A percentile compares a stretch with the other conserved stretches of the same genome.
Evolutionary conservation across 2,113 vertebrate species (phyloP).

Genomic region (Mus pahari): DNA sequence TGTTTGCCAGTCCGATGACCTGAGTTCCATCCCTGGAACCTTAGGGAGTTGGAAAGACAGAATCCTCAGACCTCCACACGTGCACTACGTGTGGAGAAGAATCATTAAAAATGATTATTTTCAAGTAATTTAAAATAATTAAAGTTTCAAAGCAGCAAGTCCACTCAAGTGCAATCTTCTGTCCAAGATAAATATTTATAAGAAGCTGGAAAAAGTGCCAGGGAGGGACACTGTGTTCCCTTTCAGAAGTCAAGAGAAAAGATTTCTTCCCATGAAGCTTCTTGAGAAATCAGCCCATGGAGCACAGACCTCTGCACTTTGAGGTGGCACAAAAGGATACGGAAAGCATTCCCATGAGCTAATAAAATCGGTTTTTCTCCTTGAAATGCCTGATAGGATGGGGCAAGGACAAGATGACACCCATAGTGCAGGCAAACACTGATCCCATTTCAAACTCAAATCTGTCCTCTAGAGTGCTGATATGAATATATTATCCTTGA

Average conservation of each 20-base stretch:
- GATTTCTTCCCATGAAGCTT: constrained; percentile 12
- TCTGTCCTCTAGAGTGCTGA: not conserved
- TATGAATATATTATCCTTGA: not conserved
- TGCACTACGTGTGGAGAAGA: not conserved
- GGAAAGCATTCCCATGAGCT: not conserved
- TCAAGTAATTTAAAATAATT: not conserved
- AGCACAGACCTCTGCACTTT: not conserved
- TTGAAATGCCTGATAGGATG: not conserved
- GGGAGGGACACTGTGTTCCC: constrained; percentile 54
- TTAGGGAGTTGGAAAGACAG: no score
- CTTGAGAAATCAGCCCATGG: not conserved
- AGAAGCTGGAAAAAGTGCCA: constrained; percentile 53
- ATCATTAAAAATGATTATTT: constrained; percentile 12
- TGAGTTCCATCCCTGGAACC: not conserved
- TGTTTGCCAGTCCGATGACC: not conserved
- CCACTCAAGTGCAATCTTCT: constrained; percentile 57
- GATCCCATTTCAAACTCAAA: not conserved
- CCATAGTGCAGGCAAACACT: not conserved
- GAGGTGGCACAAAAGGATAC: not conserved
- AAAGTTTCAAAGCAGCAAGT: constrained; percentile 57
- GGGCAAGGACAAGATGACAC: not conserved
- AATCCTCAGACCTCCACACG: not conserved
- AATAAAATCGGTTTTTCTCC: not conserved
- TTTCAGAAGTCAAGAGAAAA: constrained; percentile 47
- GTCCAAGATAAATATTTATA: constrained; percentile 77